phyloP scores from a whole-genome alignment of 1,140 invertebrate genomes.

The Hormaphis cornu region DNA sequence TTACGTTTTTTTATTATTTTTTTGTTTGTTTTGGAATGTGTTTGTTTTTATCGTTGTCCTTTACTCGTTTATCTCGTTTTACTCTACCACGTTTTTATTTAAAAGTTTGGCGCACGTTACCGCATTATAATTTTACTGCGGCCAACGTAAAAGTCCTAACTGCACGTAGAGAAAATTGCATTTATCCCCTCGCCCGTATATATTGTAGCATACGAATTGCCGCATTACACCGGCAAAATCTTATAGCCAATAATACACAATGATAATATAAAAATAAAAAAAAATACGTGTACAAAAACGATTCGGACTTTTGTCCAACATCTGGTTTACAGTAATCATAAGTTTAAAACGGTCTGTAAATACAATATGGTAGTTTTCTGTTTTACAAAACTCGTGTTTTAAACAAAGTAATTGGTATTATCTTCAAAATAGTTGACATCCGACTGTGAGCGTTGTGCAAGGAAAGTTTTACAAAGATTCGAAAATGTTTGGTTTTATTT shows the following conservation, averaged over 20 bases:
- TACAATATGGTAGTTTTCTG: too few relatives aligned
- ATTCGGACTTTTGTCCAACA: neutral
- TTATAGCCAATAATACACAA: neutral
- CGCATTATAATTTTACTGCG: slow-evolving; percentile 15
- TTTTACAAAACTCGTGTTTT: too few relatives aligned
- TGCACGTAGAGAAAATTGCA: neutral
- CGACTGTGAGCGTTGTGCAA: too few relatives aligned
- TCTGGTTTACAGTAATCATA: neutral
- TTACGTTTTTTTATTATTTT: slow-evolving; percentile 14
- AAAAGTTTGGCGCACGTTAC: slow-evolving; percentile 14
- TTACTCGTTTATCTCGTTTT: neutral
- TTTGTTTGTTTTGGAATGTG: neutral
- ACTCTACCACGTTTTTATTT: slow-evolving; percentile 4
- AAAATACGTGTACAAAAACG: neutral
- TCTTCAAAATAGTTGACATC: too few relatives aligned
- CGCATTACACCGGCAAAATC: neutral
- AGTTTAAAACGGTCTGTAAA: too few relatives aligned
- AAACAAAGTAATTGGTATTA: too few relatives aligned
- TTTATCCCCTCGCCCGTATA: neutral
- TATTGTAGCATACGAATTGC: slow-evolving; percentile 11
- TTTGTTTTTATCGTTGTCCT: neutral
- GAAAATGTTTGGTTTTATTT: too few relatives aligned
- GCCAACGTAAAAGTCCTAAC: neutral
- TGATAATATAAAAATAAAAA: neutral
- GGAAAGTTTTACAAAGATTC: too few relatives aligned